Evolutionary conservation across 2,888 invertebrate species (phyloP).

Genomic region (Tryphoninae sp.): DNA sequence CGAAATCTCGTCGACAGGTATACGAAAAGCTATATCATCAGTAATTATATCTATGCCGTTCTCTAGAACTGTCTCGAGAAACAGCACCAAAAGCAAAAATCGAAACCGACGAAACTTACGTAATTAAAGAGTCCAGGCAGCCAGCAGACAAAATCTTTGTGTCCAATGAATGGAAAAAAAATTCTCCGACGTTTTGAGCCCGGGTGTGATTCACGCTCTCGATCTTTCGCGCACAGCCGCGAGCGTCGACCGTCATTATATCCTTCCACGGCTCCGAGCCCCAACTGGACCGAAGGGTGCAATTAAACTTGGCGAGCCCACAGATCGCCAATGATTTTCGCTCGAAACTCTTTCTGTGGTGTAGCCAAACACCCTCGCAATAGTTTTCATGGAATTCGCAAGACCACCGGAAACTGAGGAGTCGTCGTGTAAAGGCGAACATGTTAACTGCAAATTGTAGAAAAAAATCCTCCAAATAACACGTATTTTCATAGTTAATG

Average conservation of each 20-base stretch:
- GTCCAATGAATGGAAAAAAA: constrained; percentile 39
- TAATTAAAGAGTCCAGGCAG: constrained; percentile 37
- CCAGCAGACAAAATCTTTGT: constrained; percentile 38
- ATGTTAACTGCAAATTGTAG: not conserved
- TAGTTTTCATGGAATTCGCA: constrained; percentile 34
- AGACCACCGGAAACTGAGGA: constrained; percentile 14
- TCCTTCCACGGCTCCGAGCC: constrained; percentile 44
- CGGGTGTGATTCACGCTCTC: constrained; percentile 56
- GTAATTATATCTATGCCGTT: constrained; percentile 54
- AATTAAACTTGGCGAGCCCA: constrained; percentile 55
- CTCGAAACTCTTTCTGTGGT: constrained; percentile 41
- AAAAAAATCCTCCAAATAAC: no score
- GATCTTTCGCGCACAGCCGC: constrained; percentile 38
- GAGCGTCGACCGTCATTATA: constrained; percentile 57
- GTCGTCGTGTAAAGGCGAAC: not conserved
- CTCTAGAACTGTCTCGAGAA: constrained; percentile 37
- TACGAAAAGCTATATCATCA: constrained; percentile 30
- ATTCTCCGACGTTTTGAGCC: constrained; percentile 42
- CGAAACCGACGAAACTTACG: constrained; percentile 22
- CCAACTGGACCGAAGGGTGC: constrained; percentile 52
- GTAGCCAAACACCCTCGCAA: constrained; percentile 13
- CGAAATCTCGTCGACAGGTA: constrained; percentile 39
- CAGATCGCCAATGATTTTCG: constrained; percentile 45
- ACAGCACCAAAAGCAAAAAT: constrained; percentile 1
- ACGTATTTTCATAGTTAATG: no score